Conservation (phyloP, 2,797 vertebrate genomes). For the Propithecus deckenii region DNA sequence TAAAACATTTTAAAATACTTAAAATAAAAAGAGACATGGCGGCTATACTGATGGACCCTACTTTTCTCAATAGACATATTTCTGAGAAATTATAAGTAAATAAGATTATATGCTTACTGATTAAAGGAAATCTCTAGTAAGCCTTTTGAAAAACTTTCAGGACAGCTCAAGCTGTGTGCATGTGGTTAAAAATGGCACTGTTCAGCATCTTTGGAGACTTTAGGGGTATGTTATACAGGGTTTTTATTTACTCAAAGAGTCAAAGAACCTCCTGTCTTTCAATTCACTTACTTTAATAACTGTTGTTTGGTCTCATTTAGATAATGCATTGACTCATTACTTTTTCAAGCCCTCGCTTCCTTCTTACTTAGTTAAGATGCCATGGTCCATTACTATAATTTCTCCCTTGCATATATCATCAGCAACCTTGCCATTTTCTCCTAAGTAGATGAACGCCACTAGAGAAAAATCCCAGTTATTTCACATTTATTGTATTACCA, state of each 20-base stretch:
- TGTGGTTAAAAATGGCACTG: background rate
- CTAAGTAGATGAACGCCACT: background rate
- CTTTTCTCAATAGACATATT: background rate
- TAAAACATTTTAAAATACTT: slow-evolving; percentile 45
- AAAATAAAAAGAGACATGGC: slow-evolving; percentile 38
- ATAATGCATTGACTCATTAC: background rate
- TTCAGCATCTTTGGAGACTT: background rate
- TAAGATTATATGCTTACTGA: background rate
- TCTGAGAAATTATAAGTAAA: slow-evolving; percentile 44
- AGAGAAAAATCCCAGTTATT: background rate
- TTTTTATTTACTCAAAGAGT: slow-evolving; percentile 14
- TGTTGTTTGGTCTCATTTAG: background rate
- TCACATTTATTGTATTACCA: background rate
- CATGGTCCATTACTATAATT: background rate
- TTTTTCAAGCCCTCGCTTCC: background rate
- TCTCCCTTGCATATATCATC: background rate
- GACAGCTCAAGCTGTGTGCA: background rate
- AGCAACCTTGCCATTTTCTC: background rate
- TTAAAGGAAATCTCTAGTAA: background rate
- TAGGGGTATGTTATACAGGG: background rate
- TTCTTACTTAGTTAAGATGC: background rate
- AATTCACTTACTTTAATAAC: background rate
- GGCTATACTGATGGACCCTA: background rate
- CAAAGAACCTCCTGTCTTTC: background rate
- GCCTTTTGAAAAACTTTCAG: background rate